Evolutionary conservation across 2,113 vertebrate genomes (phyloP).

Genomic region (Ranitomeya variabilis): DNA sequence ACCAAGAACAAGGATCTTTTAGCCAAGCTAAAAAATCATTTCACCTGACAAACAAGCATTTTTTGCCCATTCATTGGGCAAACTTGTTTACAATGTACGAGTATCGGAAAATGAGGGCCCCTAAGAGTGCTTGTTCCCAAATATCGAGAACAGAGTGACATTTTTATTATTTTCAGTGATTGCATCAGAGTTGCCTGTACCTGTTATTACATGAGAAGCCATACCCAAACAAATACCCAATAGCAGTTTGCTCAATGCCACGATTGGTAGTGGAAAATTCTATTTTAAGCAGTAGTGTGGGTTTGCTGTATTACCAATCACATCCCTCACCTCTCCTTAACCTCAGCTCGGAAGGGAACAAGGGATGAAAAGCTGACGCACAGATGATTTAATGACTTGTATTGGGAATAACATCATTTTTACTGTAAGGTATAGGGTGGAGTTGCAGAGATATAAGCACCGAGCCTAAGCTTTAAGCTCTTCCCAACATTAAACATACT

Average conservation of each 20-base stretch:
- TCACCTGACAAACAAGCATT: no score
- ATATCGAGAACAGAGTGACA: background rate
- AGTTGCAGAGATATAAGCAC: no score
- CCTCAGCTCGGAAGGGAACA: background rate
- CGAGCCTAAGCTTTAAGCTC: no score
- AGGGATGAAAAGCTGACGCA: background rate
- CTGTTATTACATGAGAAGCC: background rate
- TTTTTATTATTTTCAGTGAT: background rate
- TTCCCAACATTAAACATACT: no score
- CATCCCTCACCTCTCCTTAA: background rate
- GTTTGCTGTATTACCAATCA: background rate
- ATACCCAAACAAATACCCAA: background rate
- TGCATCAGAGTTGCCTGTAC: constrained; percentile 2
- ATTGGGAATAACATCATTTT: no score
- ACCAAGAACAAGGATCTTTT: no score
- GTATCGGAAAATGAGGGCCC: no score
- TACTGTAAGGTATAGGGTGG: no score
- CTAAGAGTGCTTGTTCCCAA: no score
- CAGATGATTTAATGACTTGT: background rate
- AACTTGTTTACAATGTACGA: no score
- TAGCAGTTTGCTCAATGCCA: background rate
- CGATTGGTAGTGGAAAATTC: background rate
- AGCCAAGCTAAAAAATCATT: no score
- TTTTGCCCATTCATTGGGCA: no score
- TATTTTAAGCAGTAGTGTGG: background rate